phyloP scores from a whole-genome alignment of 2,888 invertebrate genomes.

The Antheraea assamensis region DNA sequence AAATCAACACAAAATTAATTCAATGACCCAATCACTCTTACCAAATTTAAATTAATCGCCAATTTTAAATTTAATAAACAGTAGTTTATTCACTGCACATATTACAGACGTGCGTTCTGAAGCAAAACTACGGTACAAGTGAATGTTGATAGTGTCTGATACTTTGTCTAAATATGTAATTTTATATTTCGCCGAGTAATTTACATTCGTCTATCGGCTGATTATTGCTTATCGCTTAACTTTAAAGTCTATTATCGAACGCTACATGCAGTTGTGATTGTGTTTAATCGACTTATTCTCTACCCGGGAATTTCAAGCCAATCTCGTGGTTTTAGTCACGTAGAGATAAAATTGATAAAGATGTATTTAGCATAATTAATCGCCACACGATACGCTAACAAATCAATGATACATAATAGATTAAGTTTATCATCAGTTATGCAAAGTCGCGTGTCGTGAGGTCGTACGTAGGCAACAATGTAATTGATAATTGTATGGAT shows the following conservation, averaged over 20 bases:
- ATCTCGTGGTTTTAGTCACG: conserved; percentile 58
- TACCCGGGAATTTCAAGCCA: conserved; percentile 3
- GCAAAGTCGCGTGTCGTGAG: background rate
- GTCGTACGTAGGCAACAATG: background rate
- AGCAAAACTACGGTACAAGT: conserved; percentile 29
- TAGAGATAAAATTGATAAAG: conserved; percentile 57
- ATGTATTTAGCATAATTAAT: conserved; percentile 31
- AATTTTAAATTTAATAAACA: conserved; percentile 4
- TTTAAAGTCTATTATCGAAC: background rate
- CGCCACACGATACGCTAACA: conserved; percentile 12
- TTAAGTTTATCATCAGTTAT: conserved; percentile 10
- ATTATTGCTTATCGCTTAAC: background rate
- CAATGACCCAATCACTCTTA: background rate
- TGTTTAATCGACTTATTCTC: background rate
- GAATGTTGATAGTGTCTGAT: conserved; percentile 14
- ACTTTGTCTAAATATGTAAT: conserved; percentile 9
- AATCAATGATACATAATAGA: conserved; percentile 14
- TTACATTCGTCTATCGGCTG: background rate
- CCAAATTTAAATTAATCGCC: background rate
- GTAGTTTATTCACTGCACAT: conserved; percentile 22
- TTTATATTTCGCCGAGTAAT: background rate
- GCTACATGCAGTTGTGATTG: background rate
- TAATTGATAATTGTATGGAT: background rate
- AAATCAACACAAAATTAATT: background rate
- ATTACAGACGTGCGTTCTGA: conserved; percentile 29